Evolutionary conservation across 2,113 vertebrate species (phyloP).

Genomic region (rabbit (Oryctolagus cuniculus)): DNA sequence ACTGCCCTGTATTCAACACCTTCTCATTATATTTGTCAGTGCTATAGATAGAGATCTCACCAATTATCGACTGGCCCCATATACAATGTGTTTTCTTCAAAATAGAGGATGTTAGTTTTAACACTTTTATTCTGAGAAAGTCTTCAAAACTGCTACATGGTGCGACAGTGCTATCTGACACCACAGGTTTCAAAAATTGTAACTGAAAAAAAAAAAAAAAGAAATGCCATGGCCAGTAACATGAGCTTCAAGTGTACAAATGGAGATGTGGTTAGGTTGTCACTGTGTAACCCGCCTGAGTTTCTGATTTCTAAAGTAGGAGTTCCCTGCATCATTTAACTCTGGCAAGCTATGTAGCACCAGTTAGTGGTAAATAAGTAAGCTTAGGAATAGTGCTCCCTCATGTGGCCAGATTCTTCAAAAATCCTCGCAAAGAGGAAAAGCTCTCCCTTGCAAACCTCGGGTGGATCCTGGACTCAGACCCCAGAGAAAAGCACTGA

Average conservation of each 20-base stretch:
- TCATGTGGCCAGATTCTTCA: conserved; percentile 59
- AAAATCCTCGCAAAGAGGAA: background rate
- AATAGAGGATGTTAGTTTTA: background rate
- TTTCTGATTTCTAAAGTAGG: background rate
- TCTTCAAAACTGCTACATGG: background rate
- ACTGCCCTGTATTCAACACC: background rate
- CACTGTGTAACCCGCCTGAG: background rate
- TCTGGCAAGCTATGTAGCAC: background rate
- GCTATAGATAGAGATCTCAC: background rate
- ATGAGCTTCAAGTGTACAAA: background rate
- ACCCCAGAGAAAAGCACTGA: background rate
- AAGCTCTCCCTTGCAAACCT: background rate
- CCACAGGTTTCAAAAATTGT: background rate
- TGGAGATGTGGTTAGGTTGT: background rate
- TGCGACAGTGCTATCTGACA: background rate
- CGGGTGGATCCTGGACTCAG: background rate
- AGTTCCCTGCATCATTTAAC: background rate
- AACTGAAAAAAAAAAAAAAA: background rate
- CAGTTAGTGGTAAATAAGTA: background rate
- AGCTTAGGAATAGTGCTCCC: conserved; percentile 56
- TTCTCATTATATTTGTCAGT: background rate
- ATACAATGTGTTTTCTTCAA: background rate
- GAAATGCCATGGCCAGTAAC: background rate
- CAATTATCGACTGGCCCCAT: background rate
- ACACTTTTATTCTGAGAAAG: background rate